Evolutionary conservation across 2,113 vertebrate species (phyloP).

Genomic region (Zeus faber): DNA sequence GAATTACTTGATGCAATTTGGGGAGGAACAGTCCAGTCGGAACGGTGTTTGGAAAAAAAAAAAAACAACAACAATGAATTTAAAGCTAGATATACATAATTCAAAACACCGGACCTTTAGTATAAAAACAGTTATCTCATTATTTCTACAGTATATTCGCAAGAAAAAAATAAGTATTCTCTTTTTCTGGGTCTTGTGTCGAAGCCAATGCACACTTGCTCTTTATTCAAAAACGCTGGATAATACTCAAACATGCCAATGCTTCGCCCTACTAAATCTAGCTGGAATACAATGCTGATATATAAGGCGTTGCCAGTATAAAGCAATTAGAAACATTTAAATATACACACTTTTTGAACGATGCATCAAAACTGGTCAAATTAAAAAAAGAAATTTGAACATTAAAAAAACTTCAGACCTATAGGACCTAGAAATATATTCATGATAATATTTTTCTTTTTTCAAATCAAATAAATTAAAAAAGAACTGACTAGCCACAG

Average conservation of each 20-base stretch:
- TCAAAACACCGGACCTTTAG: conserved; percentile 40
- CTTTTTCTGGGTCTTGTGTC: conserved; percentile 47
- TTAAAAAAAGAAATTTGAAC: conserved; percentile 21
- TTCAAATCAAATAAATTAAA: conserved; percentile 72
- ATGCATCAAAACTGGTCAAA: conserved; percentile 24
- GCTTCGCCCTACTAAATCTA: conserved; percentile 14
- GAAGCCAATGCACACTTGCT: conserved; percentile 5
- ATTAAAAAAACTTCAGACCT: conserved; percentile 35
- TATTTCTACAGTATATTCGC: conserved; percentile 22
- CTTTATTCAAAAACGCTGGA: too few species aligned
- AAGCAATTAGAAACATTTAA: conserved; percentile 16
- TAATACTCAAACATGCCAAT: conserved; percentile 4
- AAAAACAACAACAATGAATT: conserved; percentile 1
- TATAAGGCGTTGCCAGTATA: conserved; percentile 14
- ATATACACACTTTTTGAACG: conserved; percentile 24
- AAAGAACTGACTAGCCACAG: conserved; percentile 54
- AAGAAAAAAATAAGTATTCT: conserved; percentile 20
- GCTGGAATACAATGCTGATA: conserved; percentile 12
- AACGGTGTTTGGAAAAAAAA: conserved; percentile 39
- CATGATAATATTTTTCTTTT: conserved; percentile 30
- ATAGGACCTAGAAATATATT: conserved; percentile 37
- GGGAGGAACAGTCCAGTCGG: too few species aligned
- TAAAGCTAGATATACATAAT: conserved; percentile 48
- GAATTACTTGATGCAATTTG: too few species aligned
- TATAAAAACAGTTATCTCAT: conserved; percentile 34